A percentile compares a stretch with the other conserved stretches of the same genome.
These are phyloP conservation scores for Agrilus cyanescens DNA, from an alignment of 2,888 invertebrate species.

Conservation along the genomic window DNA sequence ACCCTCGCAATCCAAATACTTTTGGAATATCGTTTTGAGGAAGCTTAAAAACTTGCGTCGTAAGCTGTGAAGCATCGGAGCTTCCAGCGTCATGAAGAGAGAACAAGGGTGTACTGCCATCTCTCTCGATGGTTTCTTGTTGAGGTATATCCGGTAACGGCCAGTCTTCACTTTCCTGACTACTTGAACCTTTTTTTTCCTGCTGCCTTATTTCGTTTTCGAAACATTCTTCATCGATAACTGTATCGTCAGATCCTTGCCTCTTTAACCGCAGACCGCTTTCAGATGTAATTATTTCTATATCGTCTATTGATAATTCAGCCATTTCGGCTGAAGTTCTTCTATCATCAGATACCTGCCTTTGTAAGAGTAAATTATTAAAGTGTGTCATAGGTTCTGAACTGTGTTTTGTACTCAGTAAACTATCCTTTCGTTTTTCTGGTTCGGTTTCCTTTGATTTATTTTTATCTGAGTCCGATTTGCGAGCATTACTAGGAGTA, in stretches of 20 bases:
- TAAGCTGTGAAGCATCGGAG: conserved; percentile 34
- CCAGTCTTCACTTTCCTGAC: conserved; percentile 62
- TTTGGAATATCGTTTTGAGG: conserved; percentile 31
- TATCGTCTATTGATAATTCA: conserved; percentile 64
- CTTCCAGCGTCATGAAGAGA: conserved; percentile 35
- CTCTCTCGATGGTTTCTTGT: conserved; percentile 26
- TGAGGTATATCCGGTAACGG: conserved; percentile 58
- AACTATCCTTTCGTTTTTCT: conserved; percentile 10
- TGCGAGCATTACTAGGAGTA: conserved; percentile 62
- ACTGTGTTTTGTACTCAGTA: conserved; percentile 18
- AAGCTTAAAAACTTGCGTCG: conserved; percentile 32
- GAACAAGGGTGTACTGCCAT: conserved; percentile 17
- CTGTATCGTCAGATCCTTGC: conserved; percentile 36
- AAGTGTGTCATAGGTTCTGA: conserved; percentile 28
- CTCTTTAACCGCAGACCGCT: conserved; percentile 30
- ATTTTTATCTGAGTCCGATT: conserved; percentile 37
- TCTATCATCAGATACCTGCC: conserved; percentile 66
- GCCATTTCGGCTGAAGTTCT: conserved; percentile 77
- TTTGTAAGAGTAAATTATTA: conserved; percentile 29
- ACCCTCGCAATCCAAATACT: conserved; percentile 32
- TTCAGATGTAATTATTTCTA: conserved; percentile 36
- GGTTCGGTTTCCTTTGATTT: conserved; percentile 22
- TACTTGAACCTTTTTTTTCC: conserved; percentile 41
- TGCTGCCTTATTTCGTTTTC: conserved; percentile 24
- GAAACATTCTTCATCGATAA: conserved; percentile 35